These are phyloP conservation scores for Chaetops frenatus DNA, from an alignment of 2,113 vertebrate genomes.

Conservation along the genomic window DNA sequence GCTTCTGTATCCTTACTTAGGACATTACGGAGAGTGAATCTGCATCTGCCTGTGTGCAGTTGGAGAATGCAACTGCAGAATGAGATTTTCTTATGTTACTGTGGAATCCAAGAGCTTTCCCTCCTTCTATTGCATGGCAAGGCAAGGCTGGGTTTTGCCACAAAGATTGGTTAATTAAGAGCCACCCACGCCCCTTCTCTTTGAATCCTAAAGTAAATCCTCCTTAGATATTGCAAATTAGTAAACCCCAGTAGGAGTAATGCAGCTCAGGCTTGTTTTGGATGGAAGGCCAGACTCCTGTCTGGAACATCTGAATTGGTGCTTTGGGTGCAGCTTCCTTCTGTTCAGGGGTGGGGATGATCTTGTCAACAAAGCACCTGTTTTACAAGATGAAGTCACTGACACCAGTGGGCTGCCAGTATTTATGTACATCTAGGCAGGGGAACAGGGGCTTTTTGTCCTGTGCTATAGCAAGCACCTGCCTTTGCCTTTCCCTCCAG, in stretches of 20 bases:
- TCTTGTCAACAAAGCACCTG: constrained; percentile 45
- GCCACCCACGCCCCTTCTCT: not conserved
- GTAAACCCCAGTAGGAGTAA: not conserved
- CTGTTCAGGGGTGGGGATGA: constrained; percentile 60
- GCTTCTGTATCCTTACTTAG: not conserved
- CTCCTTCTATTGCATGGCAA: not conserved
- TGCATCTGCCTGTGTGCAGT: not conserved
- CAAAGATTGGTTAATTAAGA: not conserved
- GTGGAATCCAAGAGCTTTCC: not conserved
- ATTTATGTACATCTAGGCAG: not conserved
- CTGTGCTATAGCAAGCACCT: not conserved
- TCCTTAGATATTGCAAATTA: not conserved
- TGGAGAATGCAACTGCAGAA: not conserved
- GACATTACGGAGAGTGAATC: not conserved
- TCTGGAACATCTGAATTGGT: constrained; percentile 51
- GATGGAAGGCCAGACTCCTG: constrained; percentile 46
- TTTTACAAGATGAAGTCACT: constrained; percentile 5
- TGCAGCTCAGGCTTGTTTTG: constrained; percentile 53
- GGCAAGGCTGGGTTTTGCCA: not conserved
- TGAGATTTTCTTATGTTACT: not conserved
- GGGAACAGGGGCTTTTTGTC: not conserved
- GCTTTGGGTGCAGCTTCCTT: constrained; percentile 77
- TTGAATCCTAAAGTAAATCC: not conserved
- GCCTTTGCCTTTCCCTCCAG: not conserved
- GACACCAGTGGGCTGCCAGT: not conserved